These are phyloP conservation scores for Dipus sagitta DNA, from an alignment of 2,797 vertebrate genomes.

Conservation along the genomic window DNA sequence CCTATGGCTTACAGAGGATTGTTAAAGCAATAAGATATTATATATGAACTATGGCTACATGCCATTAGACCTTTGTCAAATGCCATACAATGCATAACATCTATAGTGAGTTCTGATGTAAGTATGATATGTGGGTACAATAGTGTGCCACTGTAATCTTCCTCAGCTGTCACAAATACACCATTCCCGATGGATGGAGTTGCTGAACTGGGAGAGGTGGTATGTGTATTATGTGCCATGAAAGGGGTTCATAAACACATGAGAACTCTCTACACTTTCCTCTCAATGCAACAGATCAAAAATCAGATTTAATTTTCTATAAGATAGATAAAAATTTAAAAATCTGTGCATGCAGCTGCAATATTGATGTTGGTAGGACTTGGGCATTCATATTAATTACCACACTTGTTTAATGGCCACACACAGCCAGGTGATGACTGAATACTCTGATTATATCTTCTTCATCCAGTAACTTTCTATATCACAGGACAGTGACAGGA, in stretches of 20 bases:
- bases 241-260: background rate
- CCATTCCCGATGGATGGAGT: background rate
- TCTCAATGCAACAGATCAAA: background rate
- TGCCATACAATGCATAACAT: background rate
- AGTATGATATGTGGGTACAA: background rate
- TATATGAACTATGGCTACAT: background rate
- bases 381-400: background rate
- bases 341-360: background rate
- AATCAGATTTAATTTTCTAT: background rate
- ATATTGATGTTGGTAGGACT: background rate
- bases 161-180: background rate
- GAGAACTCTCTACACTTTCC: background rate
- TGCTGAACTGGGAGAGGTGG: no score
- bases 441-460: background rate
- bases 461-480: background rate
- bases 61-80: background rate
- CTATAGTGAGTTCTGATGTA: background rate
- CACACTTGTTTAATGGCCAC: background rate
- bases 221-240: no score
- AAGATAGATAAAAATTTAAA: background rate
- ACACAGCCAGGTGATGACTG: background rate
- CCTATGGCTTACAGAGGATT: background rate
- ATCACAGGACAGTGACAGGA: background rate
- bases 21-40: background rate
- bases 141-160: background rate